These are phyloP conservation scores for Falco rusticolus DNA, from an alignment of 2,797 vertebrate species.

Conservation along the genomic window DNA sequence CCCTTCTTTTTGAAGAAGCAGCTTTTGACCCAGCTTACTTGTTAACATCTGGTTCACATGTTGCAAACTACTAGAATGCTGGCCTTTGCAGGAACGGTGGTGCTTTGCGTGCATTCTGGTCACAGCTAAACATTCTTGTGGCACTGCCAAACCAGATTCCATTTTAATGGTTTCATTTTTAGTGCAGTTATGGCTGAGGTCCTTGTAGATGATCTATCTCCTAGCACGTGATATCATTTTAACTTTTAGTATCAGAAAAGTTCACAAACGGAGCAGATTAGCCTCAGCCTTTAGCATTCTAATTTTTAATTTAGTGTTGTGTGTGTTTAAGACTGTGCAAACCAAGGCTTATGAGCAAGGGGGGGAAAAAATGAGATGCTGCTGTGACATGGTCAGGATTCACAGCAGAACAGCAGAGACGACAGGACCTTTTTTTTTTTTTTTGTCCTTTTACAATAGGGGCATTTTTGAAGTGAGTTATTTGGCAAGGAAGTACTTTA, in stretches of 20 bases:
- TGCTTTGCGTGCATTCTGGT: not conserved
- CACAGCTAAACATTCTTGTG: not conserved
- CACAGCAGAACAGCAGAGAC: not conserved
- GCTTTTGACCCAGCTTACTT: not conserved
- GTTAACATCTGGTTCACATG: not conserved
- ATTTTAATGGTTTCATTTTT: not conserved
- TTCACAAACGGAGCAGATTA: not conserved
- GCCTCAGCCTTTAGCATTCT: no score
- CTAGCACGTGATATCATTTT: not conserved
- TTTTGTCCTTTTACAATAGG: not conserved
- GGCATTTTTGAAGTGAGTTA: not conserved
- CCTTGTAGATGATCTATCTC: not conserved
- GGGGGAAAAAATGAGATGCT: not conserved
- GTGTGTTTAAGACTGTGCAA: not conserved
- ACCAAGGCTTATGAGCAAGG: not conserved
- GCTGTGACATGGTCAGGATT: not conserved
- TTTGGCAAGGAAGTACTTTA: not conserved
- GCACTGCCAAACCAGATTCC: not conserved
- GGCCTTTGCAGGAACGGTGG: not conserved
- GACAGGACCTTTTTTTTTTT: not conserved
- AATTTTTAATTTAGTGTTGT: no score
- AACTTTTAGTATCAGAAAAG: not conserved
- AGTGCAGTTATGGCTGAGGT: not conserved
- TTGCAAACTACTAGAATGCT: not conserved
- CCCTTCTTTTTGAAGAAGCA: not conserved